Percentiles rank a stretch among this genome's conserved stretches.
These are phyloP conservation scores for Hydrolagus colliei DNA, from an alignment of 2,797 vertebrate species.

Conservation along the genomic window DNA sequence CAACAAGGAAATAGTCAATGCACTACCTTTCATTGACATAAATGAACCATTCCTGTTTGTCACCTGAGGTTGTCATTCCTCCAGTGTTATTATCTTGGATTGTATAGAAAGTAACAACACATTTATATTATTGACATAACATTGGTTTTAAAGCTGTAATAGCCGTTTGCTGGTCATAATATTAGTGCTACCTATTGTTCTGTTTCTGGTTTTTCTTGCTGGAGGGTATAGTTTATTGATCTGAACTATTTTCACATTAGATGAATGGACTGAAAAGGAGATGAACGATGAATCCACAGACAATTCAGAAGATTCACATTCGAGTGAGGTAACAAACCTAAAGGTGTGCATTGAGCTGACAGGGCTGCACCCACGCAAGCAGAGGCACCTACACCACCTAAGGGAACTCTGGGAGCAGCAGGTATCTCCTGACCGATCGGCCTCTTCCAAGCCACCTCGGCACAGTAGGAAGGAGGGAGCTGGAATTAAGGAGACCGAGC, in stretches of 20 bases:
- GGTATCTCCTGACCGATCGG: slow-evolving; percentile 60
- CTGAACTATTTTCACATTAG: slow-evolving; percentile 70
- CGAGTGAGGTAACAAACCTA: slow-evolving; percentile 87
- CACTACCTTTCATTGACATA: background rate
- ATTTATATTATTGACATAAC: background rate
- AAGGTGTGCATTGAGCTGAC: slow-evolving; percentile 97
- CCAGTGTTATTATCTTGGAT: background rate
- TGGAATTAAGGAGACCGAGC: slow-evolving; percentile 61
- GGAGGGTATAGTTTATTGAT: slow-evolving; percentile 57
- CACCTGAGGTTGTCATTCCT: background rate
- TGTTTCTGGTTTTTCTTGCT: slow-evolving; percentile 11
- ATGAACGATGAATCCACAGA: slow-evolving; percentile 67
- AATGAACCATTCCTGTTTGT: background rate
- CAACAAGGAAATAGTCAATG: background rate
- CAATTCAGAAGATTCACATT: slow-evolving; percentile 68
- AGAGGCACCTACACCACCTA: slow-evolving; percentile 72
- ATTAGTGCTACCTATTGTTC: background rate
- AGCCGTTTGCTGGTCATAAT: background rate
- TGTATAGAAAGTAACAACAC: background rate
- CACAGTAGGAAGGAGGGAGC: slow-evolving; percentile 68
- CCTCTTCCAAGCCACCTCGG: slow-evolving; percentile 56
- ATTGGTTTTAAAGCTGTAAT: background rate
- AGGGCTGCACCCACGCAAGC: slow-evolving; percentile 91
- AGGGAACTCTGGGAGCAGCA: slow-evolving; percentile 75
- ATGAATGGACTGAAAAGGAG: slow-evolving; percentile 72